A percentile compares a stretch with the other conserved stretches of the same genome.
Evolutionary conservation across 2,113 vertebrate species (phyloP).

Genomic region (Forbesichthys papilliferus): DNA sequence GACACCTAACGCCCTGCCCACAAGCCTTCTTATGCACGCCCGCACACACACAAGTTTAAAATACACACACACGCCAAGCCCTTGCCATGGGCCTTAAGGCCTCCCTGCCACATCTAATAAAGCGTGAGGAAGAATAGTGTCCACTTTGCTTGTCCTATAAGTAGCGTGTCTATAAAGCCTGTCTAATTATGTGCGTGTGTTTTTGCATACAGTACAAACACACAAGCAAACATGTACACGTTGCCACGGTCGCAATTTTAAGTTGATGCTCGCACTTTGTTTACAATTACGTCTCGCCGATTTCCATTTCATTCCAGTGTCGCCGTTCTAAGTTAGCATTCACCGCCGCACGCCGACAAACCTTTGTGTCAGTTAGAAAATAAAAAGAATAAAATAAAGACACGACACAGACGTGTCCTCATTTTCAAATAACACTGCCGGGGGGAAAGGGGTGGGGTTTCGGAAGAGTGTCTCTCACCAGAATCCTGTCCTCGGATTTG

Average conservation of each 20-base stretch:
- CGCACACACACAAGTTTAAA: conserved; percentile 16
- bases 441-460: background rate
- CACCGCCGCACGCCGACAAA: too few species aligned
- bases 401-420: too few species aligned
- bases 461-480: conserved; percentile 62
- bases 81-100: conserved; percentile 64
- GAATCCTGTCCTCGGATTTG: conserved; percentile 76
- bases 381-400: too few species aligned
- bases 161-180: conserved; percentile 62
- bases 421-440: too few species aligned
- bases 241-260: background rate
- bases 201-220: background rate
- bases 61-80: conserved; percentile 20
- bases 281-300: conserved; percentile 30
- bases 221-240: background rate
- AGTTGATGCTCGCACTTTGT: background rate
- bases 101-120: conserved; percentile 75
- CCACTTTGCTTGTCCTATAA: conserved; percentile 55
- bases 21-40: conserved; percentile 44
- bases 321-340: too few species aligned
- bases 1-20: conserved; percentile 44
- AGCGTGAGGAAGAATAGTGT: conserved; percentile 54
- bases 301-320: conserved; percentile 15
- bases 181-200: conserved; percentile 43
- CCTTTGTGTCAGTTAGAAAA: too few species aligned